These are phyloP conservation scores for Crocodylus rhombifer DNA, from an alignment of 2,797 vertebrate species.

Conservation along the genomic window DNA sequence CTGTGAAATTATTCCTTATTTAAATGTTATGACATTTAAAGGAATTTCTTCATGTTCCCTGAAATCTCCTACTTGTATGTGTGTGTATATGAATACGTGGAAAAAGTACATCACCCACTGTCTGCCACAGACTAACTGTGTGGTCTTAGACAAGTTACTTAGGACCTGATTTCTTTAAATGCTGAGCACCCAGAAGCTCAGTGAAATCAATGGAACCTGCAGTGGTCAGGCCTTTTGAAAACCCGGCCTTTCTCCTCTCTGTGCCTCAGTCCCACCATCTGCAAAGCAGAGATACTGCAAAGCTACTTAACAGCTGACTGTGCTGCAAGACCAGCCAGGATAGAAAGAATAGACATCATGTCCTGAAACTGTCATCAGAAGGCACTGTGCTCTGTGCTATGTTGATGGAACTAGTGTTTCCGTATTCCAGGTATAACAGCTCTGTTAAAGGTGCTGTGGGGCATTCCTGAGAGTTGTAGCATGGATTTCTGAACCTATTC, in stretches of 20 bases:
- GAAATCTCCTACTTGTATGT: not conserved
- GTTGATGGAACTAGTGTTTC: not conserved
- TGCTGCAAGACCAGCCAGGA: not conserved
- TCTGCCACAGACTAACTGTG: not conserved
- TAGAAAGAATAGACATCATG: not conserved
- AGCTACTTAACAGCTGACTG: not conserved
- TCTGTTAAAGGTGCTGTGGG: not conserved
- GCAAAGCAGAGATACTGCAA: not conserved
- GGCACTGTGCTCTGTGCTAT: not conserved
- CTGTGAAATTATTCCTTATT: constrained; percentile 29
- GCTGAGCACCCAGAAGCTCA: not conserved
- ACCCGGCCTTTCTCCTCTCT: not conserved
- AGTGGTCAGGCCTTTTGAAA: not conserved
- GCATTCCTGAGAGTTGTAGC: not conserved
- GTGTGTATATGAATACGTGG: not conserved
- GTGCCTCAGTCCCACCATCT: not conserved
- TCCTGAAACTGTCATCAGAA: not conserved
- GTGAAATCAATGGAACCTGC: not conserved
- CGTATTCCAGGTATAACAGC: not conserved
- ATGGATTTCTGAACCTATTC: not conserved
- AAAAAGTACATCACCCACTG: not conserved
- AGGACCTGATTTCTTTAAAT: not conserved
- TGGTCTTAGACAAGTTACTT: constrained; percentile 32
- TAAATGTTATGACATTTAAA: constrained; percentile 43
- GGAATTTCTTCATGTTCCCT: constrained; percentile 26